These are phyloP conservation scores for Prenolepis imparis DNA, from an alignment of 2,888 invertebrate genomes.

Conservation along the genomic window DNA sequence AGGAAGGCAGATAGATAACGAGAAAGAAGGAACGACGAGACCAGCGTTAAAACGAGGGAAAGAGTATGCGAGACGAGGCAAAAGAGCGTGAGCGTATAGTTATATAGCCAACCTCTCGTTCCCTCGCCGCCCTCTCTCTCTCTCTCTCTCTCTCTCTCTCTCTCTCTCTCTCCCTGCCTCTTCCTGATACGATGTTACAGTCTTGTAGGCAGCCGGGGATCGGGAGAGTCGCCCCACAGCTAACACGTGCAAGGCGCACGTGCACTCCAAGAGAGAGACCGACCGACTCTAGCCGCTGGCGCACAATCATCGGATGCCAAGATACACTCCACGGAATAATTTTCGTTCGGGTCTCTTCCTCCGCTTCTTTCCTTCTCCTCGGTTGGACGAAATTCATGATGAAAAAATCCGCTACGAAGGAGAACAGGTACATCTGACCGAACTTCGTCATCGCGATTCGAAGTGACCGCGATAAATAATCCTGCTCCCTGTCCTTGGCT, in stretches of 20 bases:
- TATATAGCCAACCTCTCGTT: slow-evolving; percentile 58
- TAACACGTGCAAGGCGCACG: slow-evolving; percentile 86
- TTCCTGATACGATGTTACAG: slow-evolving; percentile 83
- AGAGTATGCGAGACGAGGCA: slow-evolving; percentile 62
- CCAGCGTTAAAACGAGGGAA: slow-evolving; percentile 52
- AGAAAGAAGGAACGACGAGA: slow-evolving; percentile 51
- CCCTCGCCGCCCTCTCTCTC: background rate
- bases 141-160: background rate
- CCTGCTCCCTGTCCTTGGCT: background rate
- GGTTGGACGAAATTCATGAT: slow-evolving; percentile 50
- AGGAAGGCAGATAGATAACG: slow-evolving; percentile 41
- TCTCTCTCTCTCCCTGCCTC: background rate
- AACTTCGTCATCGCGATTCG: slow-evolving; percentile 8
- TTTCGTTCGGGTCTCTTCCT: slow-evolving; percentile 78
- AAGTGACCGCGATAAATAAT: slow-evolving; percentile 34
- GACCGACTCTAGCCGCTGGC: slow-evolving; percentile 83
- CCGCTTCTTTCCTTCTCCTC: slow-evolving; percentile 11
- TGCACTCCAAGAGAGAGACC: slow-evolving; percentile 81
- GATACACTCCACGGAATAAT: slow-evolving; percentile 85
- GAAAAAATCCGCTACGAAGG: slow-evolving; percentile 60
- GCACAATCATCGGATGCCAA: slow-evolving; percentile 85
- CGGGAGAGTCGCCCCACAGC: slow-evolving; percentile 84
- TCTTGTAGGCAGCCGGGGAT: slow-evolving; percentile 82
- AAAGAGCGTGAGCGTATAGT: slow-evolving; percentile 74
- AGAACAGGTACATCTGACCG: slow-evolving; percentile 60